Base-by-base conservation (phyloP, 1,140 invertebrate species). In the Spodoptera litura region DNA sequence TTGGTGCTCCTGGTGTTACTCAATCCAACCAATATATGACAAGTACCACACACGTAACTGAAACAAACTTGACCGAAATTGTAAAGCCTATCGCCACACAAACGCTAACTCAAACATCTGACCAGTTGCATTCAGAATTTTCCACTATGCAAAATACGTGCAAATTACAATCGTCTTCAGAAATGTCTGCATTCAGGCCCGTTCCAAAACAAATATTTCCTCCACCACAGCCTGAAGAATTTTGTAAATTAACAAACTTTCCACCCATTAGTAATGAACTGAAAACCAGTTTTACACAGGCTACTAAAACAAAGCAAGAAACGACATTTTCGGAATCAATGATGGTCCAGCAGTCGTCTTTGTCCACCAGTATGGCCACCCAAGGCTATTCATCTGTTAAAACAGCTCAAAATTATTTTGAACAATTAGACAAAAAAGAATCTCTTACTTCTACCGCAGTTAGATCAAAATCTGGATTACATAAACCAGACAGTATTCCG, bases 401-500 rank as follows among this genome's bases (percentile, higher is more conserved):
- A 88, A 79, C 75, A 35, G 85, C 85, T 20, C 90, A 94, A 89
- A 89, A 77, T 76, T 89, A 85, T 78, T 94, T 91, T 85, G 92
- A 94, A 80, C 85, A 92, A 61, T 76, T 88, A 78, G 87, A 92
- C 80, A 86, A 92, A 84, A 87, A 83, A 79, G 91, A 94, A 85
- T 83, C 80, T 51, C 73, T 89, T 35, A 83, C 91, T 35, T 88
- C 90, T 27, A 77, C 80, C 27, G 85, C 90, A 35, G 87, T 87
- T 20, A 83, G 90, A 68, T 87, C 91, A 62, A 94, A 86, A 84
- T 94, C 95, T 78, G 95, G 94, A 59, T 90, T 96, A 78, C 95
- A 96, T 76, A 95, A 95, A 91, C 93, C 96, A 15, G 95, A 96
- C 59, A 93, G 90, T 85, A 95, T 96, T 85, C 96, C 96, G 35